Evolutionary conservation across 2,888 invertebrate genomes (phyloP), one percentile per base, ranked within the genome.

Genomic region (Chalcis sispes): DNA sequence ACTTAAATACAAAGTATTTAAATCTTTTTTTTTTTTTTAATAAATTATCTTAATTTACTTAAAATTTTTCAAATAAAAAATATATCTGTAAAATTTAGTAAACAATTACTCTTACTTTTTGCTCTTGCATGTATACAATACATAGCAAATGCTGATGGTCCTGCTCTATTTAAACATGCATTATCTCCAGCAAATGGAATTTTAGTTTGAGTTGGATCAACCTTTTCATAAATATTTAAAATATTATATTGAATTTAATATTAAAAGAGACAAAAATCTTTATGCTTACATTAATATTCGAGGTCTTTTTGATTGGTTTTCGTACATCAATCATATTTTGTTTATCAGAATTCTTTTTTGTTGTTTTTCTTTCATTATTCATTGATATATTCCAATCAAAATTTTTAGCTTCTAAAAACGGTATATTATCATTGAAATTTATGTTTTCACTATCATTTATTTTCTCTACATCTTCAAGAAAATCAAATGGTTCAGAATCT

Each of bases 111-210:
- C 81, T 82, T 83, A 89, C 89, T 84, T 84, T 87, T 81, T n/a
- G 80, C 73, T 80, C 88, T 83, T 36, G 82, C 81, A 71, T 85
- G 81, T 42, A 83, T 80, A n/a, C 89, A 87, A 81, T 87, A 90
- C 78, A 87, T 85, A 13, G 83, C 81, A 79, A 89, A 89, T 29
- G 84, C 83, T 32, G 78, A 80, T 36, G 32, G 56, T 29, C 67
- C 71, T 18, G 18, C 42, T 3, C 1, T 2, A 42, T 3, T 48
- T 1, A 74, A 29, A 42, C 61, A 50, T 29, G 70, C 59, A 64
- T 76, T 71, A 66, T 76, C 73, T 46, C 74, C 78, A 67, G 77
- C 80, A 79, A 64, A 71, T 71, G 69, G 77, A 76, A 72, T 79
- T 54, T 58, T 76, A 20, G 71, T 71, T 77, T 59, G 75, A 15